Conservation (phyloP, 2,888 invertebrate genomes). For the Caenorhabditis sp. region DNA sequence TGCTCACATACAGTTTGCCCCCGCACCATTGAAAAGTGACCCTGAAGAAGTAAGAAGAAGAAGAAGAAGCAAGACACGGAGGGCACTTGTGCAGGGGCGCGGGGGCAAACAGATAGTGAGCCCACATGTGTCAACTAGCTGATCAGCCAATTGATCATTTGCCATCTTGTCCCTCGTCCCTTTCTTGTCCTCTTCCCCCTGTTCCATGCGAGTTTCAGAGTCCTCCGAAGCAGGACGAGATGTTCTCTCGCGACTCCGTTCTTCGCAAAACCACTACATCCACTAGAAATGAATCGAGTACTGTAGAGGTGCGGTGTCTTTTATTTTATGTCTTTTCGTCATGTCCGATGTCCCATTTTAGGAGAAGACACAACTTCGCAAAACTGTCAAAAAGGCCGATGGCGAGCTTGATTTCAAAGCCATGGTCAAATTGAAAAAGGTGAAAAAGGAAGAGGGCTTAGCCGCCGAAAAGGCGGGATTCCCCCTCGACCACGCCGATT, state of each 20-base stretch:
- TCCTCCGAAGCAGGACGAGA: conserved; percentile 55
- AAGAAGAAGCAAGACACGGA: conserved; percentile 13
- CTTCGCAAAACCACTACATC: conserved; percentile 57
- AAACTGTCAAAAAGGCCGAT: conserved; percentile 58
- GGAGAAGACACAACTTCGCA: conserved; percentile 64
- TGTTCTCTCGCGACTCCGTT: conserved; percentile 58
- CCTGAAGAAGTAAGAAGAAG: conserved; percentile 19
- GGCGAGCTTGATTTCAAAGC: conserved; percentile 64
- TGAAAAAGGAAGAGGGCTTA: conserved; percentile 66
- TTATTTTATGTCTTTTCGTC: neutral
- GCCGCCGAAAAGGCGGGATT: conserved; percentile 36
- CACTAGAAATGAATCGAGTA: conserved; percentile 43
- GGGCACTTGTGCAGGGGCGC: conserved; percentile 5
- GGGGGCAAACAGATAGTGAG: conserved; percentile 53
- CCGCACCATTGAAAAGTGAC: conserved; percentile 42
- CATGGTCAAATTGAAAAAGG: conserved; percentile 66
- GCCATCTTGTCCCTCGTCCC: conserved; percentile 8
- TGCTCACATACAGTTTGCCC: conserved; percentile 25
- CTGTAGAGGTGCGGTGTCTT: conserved; percentile 45
- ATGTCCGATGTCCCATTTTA: conserved; percentile 46
- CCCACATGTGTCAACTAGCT: conserved; percentile 52
- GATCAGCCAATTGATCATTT: conserved; percentile 49
- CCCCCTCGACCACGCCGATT: conserved; percentile 60
- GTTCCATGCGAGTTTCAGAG: conserved; percentile 47
- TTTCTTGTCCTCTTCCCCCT: conserved; percentile 8